phyloP scores from a whole-genome alignment of 2,888 invertebrate genomes.

The Heliconius erato region DNA sequence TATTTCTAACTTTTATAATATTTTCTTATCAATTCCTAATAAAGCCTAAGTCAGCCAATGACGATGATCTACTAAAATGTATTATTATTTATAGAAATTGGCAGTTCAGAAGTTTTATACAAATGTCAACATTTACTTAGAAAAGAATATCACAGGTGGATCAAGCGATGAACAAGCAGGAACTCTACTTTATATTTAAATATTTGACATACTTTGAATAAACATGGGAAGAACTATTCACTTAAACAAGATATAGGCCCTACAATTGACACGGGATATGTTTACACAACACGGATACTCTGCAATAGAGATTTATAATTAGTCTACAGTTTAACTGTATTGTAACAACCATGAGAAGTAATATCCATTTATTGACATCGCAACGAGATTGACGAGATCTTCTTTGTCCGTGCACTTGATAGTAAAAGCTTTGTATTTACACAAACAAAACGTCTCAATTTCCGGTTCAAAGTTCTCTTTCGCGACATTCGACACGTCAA shows the following conservation, averaged over 20 bases:
- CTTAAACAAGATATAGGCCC: constrained; percentile 67
- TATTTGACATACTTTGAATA: constrained; percentile 59
- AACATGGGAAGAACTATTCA: constrained; percentile 56
- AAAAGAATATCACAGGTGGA: constrained; percentile 80
- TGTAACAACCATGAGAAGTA: constrained; percentile 67
- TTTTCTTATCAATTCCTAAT: constrained; percentile 58
- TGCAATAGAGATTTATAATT: constrained; percentile 64
- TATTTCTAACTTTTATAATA: constrained; percentile 41
- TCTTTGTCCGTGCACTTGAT: constrained; percentile 85
- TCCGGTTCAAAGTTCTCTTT: constrained; percentile 78
- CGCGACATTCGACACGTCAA: constrained; percentile 82
- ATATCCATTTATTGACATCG: constrained; percentile 67
- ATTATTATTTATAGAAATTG: constrained; percentile 63
- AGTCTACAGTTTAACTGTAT: constrained; percentile 62
- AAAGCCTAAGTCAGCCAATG: constrained; percentile 59
- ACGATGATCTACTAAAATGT: constrained; percentile 63
- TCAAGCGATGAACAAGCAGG: constrained; percentile 83
- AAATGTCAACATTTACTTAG: constrained; percentile 68
- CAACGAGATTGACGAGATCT: constrained; percentile 70
- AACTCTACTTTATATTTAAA: constrained; percentile 74
- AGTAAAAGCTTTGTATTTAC: constrained; percentile 85
- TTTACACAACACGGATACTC: constrained; percentile 64
- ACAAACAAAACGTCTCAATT: constrained; percentile 84
- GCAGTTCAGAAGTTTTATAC: constrained; percentile 69
- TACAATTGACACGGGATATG: constrained; percentile 79